phyloP scores from a whole-genome alignment of 2,113 vertebrate genomes.

The Lipophrys pholis region DNA sequence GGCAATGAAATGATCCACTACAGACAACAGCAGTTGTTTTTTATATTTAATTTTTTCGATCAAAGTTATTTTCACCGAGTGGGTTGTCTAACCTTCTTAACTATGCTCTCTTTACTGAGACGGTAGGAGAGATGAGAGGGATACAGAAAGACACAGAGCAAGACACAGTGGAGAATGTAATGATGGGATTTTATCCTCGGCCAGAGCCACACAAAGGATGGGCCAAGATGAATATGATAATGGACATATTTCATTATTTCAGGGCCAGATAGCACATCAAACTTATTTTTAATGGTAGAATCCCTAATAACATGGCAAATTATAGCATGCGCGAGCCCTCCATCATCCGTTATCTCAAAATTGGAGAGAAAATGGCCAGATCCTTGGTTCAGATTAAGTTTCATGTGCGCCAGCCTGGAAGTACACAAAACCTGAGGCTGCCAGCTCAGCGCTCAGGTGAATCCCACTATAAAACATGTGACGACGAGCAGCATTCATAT shows the following conservation, averaged over 20 bases:
- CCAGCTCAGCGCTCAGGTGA: constrained; percentile 32
- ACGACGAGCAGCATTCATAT: constrained; percentile 51
- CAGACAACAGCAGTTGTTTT: neutral
- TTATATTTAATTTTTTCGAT: neutral
- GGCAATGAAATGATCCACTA: neutral
- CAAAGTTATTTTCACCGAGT: constrained; percentile 37
- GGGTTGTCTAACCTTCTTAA: constrained; percentile 35
- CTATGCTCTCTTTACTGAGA: constrained; percentile 42
- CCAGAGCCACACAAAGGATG: constrained; percentile 2
- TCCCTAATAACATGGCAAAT: neutral
- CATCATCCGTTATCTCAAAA: constrained; percentile 42
- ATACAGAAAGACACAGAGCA: constrained; percentile 17
- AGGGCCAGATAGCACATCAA: constrained; percentile 25
- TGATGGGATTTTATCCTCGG: constrained; percentile 39
- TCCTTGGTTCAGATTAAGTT: constrained; percentile 32
- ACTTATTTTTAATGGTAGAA: constrained; percentile 35
- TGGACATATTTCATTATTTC: constrained; percentile 35
- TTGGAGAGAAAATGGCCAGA: constrained; percentile 34
- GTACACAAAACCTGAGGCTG: constrained; percentile 21
- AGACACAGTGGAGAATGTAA: constrained; percentile 29
- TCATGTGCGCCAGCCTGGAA: constrained; percentile 14
- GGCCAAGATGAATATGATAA: constrained; percentile 28
- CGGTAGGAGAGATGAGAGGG: constrained; percentile 40
- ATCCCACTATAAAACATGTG: constrained; percentile 24
- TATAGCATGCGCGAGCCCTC: neutral